A percentile compares a stretch with the other conserved stretches of the same genome.
Evolutionary conservation across 2,113 vertebrate genomes (phyloP).

Genomic region (Maylandia zebra): DNA sequence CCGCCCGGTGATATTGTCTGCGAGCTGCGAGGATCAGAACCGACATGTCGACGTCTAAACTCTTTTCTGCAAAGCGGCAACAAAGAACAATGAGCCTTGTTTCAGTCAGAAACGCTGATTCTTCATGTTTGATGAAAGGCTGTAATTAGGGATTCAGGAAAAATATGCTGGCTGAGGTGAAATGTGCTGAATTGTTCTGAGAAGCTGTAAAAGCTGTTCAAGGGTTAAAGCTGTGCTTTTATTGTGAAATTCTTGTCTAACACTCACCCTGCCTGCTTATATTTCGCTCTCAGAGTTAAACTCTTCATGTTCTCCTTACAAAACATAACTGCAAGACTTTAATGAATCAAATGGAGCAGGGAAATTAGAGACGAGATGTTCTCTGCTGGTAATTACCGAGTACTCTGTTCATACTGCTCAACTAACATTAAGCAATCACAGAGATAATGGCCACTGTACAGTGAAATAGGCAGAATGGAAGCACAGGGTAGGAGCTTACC

Average conservation of each 20-base stretch:
- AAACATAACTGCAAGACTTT: background rate
- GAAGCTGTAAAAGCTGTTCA: background rate
- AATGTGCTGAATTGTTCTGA: background rate
- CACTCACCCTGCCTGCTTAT: background rate
- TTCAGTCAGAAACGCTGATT: background rate
- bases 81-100: slow-evolving; percentile 35
- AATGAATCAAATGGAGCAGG: background rate
- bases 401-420: background rate
- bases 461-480: background rate
- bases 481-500: background rate
- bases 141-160: background rate
- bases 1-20: slow-evolving; percentile 8
- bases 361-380: background rate
- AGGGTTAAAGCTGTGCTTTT: background rate
- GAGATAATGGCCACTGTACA: background rate
- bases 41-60: slow-evolving; percentile 26
- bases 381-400: background rate
- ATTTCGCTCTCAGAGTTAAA: background rate
- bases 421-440: background rate
- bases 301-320: background rate
- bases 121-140: background rate
- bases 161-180: background rate
- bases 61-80: background rate
- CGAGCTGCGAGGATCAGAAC: slow-evolving; percentile 38
- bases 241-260: background rate